Conservation (phyloP, 2,888 invertebrate genomes). For the Sarcophaga variegata region DNA sequence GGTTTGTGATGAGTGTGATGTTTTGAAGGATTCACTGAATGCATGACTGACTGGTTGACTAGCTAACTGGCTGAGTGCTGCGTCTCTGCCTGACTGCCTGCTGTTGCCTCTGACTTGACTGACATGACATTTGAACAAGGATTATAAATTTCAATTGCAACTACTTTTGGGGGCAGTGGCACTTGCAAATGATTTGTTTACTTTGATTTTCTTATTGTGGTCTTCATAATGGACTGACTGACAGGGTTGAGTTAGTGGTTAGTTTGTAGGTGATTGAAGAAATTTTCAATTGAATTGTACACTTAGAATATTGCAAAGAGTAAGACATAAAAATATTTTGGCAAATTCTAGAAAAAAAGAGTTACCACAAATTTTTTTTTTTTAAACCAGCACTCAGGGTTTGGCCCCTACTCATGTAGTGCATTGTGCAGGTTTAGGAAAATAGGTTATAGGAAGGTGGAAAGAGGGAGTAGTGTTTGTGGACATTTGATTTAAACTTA, state of each 20-base stretch:
- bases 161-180: neutral
- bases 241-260: neutral
- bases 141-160: constrained; percentile 24
- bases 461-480: too few relatives aligned
- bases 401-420: too few relatives aligned
- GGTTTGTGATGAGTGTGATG: constrained; percentile 18
- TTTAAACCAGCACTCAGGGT: too few relatives aligned
- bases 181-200: constrained; percentile 6
- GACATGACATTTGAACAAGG: constrained; percentile 40
- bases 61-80: neutral
- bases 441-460: too few relatives aligned
- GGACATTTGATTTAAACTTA: too few relatives aligned
- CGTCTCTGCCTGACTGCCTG: neutral
- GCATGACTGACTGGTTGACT: neutral
- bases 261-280: neutral
- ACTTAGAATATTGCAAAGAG: too few relatives aligned
- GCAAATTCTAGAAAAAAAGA: too few relatives aligned
- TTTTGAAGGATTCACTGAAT: neutral
- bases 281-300: too few relatives aligned
- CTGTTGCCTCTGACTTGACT: constrained; percentile 8
- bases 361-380: too few relatives aligned
- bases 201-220: constrained; percentile 1
- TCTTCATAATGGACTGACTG: neutral
- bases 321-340: too few relatives aligned
- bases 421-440: too few relatives aligned